A percentile compares a stretch with the other conserved stretches of the same genome.
These are phyloP conservation scores for Zoanthus sociatus DNA, from an alignment of 92 coral and sea anemone genomes.

Conservation along the genomic window DNA sequence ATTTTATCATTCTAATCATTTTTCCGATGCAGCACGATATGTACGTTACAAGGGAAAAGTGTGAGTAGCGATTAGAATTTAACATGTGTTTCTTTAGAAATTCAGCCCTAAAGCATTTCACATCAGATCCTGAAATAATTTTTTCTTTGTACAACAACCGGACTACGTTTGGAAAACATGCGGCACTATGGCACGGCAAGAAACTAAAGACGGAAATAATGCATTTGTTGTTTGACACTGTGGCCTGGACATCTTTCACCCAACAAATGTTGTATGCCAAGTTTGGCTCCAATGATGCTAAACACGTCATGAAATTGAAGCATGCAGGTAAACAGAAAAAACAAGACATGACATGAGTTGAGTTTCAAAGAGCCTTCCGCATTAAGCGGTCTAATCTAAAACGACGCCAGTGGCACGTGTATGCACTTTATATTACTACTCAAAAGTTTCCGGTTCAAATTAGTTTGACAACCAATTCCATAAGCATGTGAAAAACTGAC, in stretches of 20 bases:
- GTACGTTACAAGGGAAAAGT: not conserved
- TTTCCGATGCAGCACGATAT: not conserved
- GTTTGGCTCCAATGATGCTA: not conserved
- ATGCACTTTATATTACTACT: not conserved
- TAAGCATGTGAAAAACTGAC: conserved; percentile 7
- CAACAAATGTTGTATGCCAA: not conserved
- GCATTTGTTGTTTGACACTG: not conserved
- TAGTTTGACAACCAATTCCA: not conserved
- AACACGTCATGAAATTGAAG: not conserved
- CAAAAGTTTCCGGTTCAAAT: not conserved
- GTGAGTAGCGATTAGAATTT: not conserved
- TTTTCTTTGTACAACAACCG: not conserved
- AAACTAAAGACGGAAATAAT: not conserved
- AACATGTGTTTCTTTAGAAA: not conserved
- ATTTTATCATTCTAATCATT: not conserved
- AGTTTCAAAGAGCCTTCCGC: not conserved
- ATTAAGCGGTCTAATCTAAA: conserved; percentile 9
- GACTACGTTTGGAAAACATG: not conserved
- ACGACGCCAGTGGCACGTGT: conserved; percentile 28
- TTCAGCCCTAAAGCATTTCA: not conserved
- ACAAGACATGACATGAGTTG: not conserved
- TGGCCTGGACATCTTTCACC: not conserved
- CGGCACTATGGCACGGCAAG: not conserved
- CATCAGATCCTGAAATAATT: too few species aligned
- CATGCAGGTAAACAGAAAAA: not conserved